Percentiles rank a stretch among this genome's conserved stretches.
Evolutionary conservation across 2,888 invertebrate genomes (phyloP).

Genomic region (Sericinus montela): DNA sequence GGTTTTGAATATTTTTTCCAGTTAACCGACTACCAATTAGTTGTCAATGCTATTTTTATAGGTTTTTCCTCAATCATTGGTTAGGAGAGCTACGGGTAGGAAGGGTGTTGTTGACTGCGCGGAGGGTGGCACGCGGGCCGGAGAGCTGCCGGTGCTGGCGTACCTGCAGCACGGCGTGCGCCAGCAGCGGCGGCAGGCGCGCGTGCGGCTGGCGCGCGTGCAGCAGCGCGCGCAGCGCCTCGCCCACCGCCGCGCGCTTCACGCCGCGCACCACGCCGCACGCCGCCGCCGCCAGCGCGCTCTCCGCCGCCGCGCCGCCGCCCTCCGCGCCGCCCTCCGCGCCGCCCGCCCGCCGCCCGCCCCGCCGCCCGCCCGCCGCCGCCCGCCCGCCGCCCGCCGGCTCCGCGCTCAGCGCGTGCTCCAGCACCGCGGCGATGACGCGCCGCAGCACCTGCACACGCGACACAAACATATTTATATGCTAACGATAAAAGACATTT

Average conservation of each 20-base stretch:
- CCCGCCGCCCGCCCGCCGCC: constrained; percentile 19
- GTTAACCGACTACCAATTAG: too few relatives aligned
- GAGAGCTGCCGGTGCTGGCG: constrained; percentile 31
- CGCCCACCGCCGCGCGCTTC: constrained; percentile 38
- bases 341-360: constrained; percentile 24
- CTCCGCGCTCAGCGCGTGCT: constrained; percentile 42
- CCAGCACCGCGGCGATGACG: constrained; percentile 48
- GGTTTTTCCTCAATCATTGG: too few relatives aligned
- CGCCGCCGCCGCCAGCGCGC: constrained; percentile 27
- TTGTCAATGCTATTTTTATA: too few relatives aligned
- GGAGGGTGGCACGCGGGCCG: too few relatives aligned
- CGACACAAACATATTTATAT: background rate
- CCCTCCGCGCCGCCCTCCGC: constrained; percentile 37
- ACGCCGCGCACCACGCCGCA: constrained; percentile 33
- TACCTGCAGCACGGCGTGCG: constrained; percentile 41
- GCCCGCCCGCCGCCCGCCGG: constrained; percentile 25
- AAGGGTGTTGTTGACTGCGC: too few relatives aligned
- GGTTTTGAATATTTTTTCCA: too few relatives aligned
- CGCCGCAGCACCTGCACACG: constrained; percentile 46
- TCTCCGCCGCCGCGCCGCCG: constrained; percentile 42
- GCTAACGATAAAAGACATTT: too few relatives aligned
- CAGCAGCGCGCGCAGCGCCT: constrained; percentile 47
- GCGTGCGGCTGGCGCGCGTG: constrained; percentile 34
- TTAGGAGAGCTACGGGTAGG: too few relatives aligned
- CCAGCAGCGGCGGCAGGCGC: constrained; percentile 52